Evolutionary conservation across 1,140 invertebrate genomes (phyloP).

Genomic region (Orussus abietinus): DNA sequence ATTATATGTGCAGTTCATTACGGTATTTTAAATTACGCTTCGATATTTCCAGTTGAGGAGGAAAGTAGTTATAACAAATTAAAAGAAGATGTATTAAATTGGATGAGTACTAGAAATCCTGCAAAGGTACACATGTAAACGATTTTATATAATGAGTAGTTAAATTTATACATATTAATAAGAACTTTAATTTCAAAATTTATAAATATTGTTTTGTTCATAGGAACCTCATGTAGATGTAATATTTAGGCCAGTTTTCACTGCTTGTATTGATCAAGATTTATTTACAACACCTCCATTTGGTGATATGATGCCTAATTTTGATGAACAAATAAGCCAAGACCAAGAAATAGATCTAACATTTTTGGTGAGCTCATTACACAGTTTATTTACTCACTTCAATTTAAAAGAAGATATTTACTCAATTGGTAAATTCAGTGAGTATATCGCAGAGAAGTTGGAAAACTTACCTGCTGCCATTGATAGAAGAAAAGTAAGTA

Average conservation of each 20-base stretch:
- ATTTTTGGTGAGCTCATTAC: conserved; percentile 57
- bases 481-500: conserved; percentile 56
- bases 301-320: conserved; percentile 58
- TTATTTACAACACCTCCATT: conserved; percentile 65
- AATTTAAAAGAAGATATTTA: conserved; percentile 64
- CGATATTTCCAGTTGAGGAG: conserved; percentile 23
- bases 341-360: conserved; percentile 47
- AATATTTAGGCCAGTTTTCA: conserved; percentile 61
- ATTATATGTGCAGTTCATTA: conserved; percentile 52
- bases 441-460: conserved; percentile 60
- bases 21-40: conserved; percentile 41
- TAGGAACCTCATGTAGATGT: conserved; percentile 59
- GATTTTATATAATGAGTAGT: conserved; percentile 1
- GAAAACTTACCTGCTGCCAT: conserved; percentile 55
- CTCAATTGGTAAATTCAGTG: conserved; percentile 61
- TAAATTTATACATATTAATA: conserved; percentile 7
- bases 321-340: conserved; percentile 46
- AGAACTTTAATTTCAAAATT: conserved; percentile 2
- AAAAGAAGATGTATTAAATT: conserved; percentile 50
- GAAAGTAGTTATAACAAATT: conserved; percentile 45
- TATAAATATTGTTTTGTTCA: conserved; percentile 26
- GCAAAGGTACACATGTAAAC: conserved; percentile 24
- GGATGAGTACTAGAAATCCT: conserved; percentile 56
- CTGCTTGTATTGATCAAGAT: conserved; percentile 56
- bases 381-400: conserved; percentile 59